Percentiles rank a stretch among this genome's conserved stretches.
phyloP scores from a whole-genome alignment of 2,797 vertebrate genomes.

The Australoheros facetus region DNA sequence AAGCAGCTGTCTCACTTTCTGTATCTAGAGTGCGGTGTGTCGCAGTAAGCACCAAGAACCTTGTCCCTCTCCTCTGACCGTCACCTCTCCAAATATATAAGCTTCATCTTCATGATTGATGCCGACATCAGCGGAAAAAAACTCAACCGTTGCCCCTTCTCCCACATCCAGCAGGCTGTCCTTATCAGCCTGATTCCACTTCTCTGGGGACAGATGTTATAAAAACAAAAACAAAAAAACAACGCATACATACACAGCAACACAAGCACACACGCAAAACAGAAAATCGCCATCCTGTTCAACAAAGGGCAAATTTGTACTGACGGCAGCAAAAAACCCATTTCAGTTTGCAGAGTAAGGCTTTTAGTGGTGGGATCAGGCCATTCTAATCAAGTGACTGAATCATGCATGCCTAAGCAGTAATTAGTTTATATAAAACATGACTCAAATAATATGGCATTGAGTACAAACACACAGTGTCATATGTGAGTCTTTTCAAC shows the following conservation, averaged over 20 bases:
- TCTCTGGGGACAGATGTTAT: constrained; percentile 24
- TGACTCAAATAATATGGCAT: constrained; percentile 48
- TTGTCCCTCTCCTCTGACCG: constrained; percentile 19
- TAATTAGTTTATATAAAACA: constrained; percentile 73
- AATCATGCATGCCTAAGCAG: constrained; percentile 67
- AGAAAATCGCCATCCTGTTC: constrained; percentile 37
- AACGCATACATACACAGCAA: background rate
- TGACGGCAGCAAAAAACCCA: constrained; percentile 60
- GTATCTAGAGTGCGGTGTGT: constrained; percentile 7
- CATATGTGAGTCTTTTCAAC: background rate
- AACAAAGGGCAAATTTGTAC: constrained; percentile 50
- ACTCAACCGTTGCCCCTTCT: constrained; percentile 29
- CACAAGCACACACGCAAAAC: background rate
- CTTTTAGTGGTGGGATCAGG: constrained; percentile 59
- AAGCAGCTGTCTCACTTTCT: constrained; percentile 42
- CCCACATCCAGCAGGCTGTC: constrained; percentile 37
- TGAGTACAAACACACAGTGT: constrained; percentile 14
- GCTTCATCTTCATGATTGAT: constrained; percentile 36
- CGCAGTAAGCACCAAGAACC: constrained; percentile 20
- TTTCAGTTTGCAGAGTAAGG: constrained; percentile 47
- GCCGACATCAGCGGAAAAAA: constrained; percentile 85
- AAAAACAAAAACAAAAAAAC: constrained; percentile 24
- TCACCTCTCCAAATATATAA: constrained; percentile 62
- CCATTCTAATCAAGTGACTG: constrained; percentile 60
- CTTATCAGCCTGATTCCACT: constrained; percentile 57